A percentile compares a stretch with the other conserved stretches of the same genome.
phyloP scores from a whole-genome alignment of 2,797 vertebrate genomes.

The Cryptoprocta ferox region DNA sequence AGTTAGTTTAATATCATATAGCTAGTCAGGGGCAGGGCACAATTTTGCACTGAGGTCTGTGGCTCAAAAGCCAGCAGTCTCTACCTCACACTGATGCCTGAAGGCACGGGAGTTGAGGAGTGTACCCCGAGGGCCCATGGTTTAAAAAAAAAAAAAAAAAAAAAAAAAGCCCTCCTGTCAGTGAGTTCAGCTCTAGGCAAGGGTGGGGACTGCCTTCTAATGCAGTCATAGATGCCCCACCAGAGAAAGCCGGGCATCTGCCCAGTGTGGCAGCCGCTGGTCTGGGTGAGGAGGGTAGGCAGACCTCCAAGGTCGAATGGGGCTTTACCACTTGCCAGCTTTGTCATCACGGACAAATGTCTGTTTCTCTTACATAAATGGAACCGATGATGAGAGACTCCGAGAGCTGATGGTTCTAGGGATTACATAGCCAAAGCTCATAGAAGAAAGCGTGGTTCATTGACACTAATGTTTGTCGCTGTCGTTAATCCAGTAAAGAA shows the following conservation, averaged over 20 bases:
- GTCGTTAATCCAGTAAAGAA: neutral
- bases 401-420: neutral
- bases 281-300: too few species aligned
- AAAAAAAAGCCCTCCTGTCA: neutral
- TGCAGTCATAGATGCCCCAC: fast-evolving
- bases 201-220: fast-evolving
- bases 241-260: fast-evolving
- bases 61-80: neutral
- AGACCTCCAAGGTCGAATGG: neutral
- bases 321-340: neutral
- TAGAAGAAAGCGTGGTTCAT: fast-evolving
- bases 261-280: too few species aligned
- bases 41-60: neutral
- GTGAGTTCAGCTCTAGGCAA: too few species aligned
- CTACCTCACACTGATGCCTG: neutral
- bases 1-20: neutral
- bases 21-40: neutral
- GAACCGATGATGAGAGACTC: neutral
- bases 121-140: neutral
- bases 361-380: neutral
- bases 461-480: neutral
- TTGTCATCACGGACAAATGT: neutral
- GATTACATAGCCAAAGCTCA: neutral
- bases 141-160: neutral
- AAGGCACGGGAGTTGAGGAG: neutral